Conservation (phyloP, 2,888 invertebrate species). For the Torymus aiolomorphi region DNA sequence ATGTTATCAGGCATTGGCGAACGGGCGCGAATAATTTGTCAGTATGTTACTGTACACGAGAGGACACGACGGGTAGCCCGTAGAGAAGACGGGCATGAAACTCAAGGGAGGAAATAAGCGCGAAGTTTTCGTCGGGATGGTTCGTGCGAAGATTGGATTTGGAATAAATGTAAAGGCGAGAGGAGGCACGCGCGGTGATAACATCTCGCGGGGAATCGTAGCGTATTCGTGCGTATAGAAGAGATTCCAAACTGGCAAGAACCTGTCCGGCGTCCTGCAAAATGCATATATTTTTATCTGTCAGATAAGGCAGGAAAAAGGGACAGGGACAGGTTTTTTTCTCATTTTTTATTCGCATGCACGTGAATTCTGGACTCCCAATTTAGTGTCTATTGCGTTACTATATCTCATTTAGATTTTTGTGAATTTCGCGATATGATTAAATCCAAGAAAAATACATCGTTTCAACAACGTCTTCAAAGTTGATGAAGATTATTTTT, state of each 20-base stretch:
- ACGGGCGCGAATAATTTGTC: no score
- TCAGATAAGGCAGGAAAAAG: slow-evolving; percentile 13
- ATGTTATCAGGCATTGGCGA: no score
- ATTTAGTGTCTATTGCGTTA: no score
- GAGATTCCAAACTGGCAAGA: slow-evolving; percentile 56
- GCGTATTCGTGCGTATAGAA: slow-evolving; percentile 31
- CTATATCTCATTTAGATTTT: no score
- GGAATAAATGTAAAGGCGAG: slow-evolving; percentile 49
- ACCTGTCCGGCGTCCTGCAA: slow-evolving; percentile 52
- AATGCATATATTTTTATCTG: slow-evolving; percentile 51
- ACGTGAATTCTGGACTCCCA: slow-evolving; percentile 2
- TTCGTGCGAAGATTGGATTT: slow-evolving; percentile 25
- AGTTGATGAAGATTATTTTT: no score
- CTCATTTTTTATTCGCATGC: not conserved
- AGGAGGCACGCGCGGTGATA: slow-evolving; percentile 44
- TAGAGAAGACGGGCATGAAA: not conserved
- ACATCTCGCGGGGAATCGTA: slow-evolving; percentile 46
- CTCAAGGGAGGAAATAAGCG: slow-evolving; percentile 35
- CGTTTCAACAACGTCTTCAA: no score
- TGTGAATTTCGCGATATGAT: no score
- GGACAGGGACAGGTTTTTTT: not conserved
- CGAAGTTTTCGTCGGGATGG: slow-evolving; percentile 19
- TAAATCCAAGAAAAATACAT: no score
- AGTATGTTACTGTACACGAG: no score
- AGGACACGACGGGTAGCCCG: no score